A percentile compares a stretch with the other conserved stretches of the same genome.
These are phyloP conservation scores for Holacanthella duospinosa DNA, from an alignment of 2,888 invertebrate species.

Conservation along the genomic window DNA sequence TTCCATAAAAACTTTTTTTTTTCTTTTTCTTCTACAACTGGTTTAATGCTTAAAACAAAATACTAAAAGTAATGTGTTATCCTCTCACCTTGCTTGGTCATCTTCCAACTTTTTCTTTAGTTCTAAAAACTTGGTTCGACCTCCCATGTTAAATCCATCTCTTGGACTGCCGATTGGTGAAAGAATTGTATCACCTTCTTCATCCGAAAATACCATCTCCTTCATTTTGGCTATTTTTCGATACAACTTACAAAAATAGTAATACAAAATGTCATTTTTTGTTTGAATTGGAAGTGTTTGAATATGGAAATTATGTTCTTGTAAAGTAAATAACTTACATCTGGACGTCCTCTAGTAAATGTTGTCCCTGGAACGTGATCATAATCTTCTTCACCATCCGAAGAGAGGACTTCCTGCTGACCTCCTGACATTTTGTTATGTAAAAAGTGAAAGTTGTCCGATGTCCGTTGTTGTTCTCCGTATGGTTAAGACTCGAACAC, in stretches of 20 bases:
- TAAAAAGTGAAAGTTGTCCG: no score
- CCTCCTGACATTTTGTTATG: neutral
- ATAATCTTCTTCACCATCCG: neutral
- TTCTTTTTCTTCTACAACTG: no score
- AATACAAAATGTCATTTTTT: neutral
- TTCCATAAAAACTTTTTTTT: no score
- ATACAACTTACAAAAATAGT: neutral
- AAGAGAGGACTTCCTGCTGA: neutral
- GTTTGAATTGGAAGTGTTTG: neutral
- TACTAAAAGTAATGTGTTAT: no score
- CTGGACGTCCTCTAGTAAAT: neutral
- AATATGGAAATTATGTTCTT: neutral
- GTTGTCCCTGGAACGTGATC: neutral
- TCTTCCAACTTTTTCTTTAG: constrained; percentile 22
- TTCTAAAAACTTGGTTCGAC: constrained; percentile 21
- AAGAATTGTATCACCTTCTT: constrained; percentile 18
- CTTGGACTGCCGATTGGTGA: constrained; percentile 30
- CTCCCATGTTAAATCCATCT: constrained; percentile 18
- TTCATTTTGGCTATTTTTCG: constrained; percentile 2
- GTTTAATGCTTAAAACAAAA: no score
- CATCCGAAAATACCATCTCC: constrained; percentile 3
- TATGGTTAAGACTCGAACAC: no score
- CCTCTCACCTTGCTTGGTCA: constrained; percentile 24
- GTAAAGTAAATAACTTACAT: neutral
- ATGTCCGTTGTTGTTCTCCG: no score